Base-by-base conservation (phyloP, 1,140 invertebrate species). In the Akabosia matsudoensis region DNA sequence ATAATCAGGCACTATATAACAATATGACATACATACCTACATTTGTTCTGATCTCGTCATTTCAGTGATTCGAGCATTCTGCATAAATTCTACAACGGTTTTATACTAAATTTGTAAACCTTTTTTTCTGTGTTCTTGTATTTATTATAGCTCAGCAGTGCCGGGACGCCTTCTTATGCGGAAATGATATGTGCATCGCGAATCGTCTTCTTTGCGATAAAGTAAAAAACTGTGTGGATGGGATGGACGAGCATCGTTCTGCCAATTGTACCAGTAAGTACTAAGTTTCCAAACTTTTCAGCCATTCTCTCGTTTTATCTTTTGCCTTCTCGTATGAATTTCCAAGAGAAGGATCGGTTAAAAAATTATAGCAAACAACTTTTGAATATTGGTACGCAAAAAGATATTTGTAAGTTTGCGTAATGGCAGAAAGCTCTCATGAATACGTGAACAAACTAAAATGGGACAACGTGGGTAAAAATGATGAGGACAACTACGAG, bases 211-310 rank as follows among this genome's bases (percentile, higher is more conserved):
- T 93, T 70, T 97, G 95, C 85, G 95, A 97, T 85, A 90, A 90
- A 33, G 90, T 96, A 77, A 93, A 94, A 85, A 94, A 97, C 84
- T 97, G 95, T 84, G 92, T 91, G n/a, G 94, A 96, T 85, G 92
- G 92, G 51, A 94, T 92, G 22, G 95, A 97, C 83, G 95, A 97
- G 86, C 90, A 90, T 73, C 89, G 91, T 77, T 90, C 90, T 74
- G 89, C 90, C 70, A 87, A 91, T 71, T 96, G 94, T 86, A 89
- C 91, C 83, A 92, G 93, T 95, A 87, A 90, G 90, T 28, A 28
- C 4, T 13, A 28, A 7, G 28, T 22, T 64, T 28, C n/a, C n/a
- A 64, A 14, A 14, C n/a, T 52, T 52, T 34, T 31, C 2, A 70
- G 13, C 4, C 10, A 22, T 70, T 26, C 30, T 31, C 22, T 13